Evolutionary conservation across 2,797 vertebrate species (phyloP).

Genomic region (Taenioides sp.): DNA sequence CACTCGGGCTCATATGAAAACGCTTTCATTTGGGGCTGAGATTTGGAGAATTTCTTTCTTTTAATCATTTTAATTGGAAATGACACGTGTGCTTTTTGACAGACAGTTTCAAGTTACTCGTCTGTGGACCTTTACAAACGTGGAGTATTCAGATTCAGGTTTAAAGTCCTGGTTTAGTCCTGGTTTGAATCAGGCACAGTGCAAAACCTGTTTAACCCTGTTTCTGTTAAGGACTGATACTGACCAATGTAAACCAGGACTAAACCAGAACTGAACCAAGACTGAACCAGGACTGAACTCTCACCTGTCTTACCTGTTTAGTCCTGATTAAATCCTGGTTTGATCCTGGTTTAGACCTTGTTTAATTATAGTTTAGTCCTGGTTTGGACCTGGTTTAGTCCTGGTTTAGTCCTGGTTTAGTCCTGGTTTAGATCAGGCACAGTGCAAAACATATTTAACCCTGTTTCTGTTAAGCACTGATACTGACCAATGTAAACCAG

Average conservation of each 20-base stretch:
- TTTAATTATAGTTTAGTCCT: neutral
- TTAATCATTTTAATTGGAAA: constrained; percentile 7
- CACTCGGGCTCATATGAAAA: neutral
- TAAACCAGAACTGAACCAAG: too few relatives aligned
- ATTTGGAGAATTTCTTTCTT: neutral
- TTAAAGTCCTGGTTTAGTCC: neutral
- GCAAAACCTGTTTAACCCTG: neutral
- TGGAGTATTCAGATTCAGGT: too few relatives aligned
- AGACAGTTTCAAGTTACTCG: neutral
- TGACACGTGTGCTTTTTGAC: neutral
- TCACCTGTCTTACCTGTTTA: too few relatives aligned
- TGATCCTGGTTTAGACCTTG: too few relatives aligned
- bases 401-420: neutral
- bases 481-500: too few relatives aligned
- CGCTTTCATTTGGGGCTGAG: neutral
- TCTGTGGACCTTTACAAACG: too few relatives aligned
- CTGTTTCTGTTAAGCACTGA: too few relatives aligned
- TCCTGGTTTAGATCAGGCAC: neutral
- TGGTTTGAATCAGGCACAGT: neutral
- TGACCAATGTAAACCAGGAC: too few relatives aligned
- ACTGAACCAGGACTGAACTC: too few relatives aligned
- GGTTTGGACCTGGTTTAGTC: neutral
- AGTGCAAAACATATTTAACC: neutral
- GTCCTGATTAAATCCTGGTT: too few relatives aligned
- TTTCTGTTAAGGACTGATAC: too few relatives aligned